Evolutionary conservation across 2,888 invertebrate species (phyloP), one percentile per base, ranked within the genome.

Genomic region (Mycogona germanica): DNA sequence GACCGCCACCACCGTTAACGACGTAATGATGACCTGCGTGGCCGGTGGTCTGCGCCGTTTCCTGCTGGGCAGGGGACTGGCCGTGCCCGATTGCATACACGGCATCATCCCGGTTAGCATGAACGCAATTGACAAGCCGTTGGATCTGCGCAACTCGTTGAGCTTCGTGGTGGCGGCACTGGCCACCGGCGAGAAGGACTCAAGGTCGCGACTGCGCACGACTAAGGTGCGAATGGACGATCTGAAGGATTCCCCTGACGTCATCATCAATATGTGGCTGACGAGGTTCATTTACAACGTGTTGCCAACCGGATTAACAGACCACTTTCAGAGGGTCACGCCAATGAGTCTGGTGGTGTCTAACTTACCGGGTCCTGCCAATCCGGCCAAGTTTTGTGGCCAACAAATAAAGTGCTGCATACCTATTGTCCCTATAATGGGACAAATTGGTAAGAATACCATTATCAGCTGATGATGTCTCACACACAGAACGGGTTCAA

Each of bases 311-410:
- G 19, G 40, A 25, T 7, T 50, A 7, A 26, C 21, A n/a, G 26
- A 38, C 1, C 25, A 26, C 26, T 40, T 50, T 7, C 12, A 40
- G 17, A 32, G 40, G 9, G 40, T 26, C 4, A 40, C 50, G 14
- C 50, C 50, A 14, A 41, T 50, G n/a, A 50, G 40, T 12, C 9
- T 50, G n/a, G 40, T 50, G n/a, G 23, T 40, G n/a, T 50, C 50
- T 29, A 50, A 50, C 12, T 38, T 50, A 7, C 50, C 50, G 6
- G 50, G 50, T 12, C 50, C 50, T 7, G 14, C 12, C 23, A 19
- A 38, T 1, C 23, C 21, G 17, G 9, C 26, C n/a, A 12, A 32
- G 9, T 30, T 50, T 7, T 7, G 17, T n/a, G 40, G 50, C 2
- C 50, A 41, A 12, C 19, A 25, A 35, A n/a, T 50, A 26, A 50